Conservation (phyloP, 2,888 invertebrate genomes). For the Falcaria lacertinaria region DNA sequence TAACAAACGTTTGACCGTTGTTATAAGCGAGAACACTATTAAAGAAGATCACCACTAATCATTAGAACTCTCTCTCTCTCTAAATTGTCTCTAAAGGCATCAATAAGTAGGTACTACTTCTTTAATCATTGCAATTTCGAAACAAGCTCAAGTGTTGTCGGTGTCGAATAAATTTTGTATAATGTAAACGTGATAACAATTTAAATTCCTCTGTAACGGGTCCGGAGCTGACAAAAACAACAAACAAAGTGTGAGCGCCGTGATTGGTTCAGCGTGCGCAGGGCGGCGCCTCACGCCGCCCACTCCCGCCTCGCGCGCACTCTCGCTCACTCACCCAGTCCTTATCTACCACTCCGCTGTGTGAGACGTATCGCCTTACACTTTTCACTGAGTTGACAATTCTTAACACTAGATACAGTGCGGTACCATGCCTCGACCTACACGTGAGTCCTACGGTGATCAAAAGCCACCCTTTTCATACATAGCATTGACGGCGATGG, state of each 20-base stretch:
- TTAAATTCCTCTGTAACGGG: conserved; percentile 79
- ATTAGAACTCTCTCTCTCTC: conserved; percentile 31
- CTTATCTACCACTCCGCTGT: conserved; percentile 63
- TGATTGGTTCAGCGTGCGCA: conserved; percentile 48
- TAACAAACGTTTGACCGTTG: too few relatives aligned
- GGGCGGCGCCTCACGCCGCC: conserved; percentile 47
- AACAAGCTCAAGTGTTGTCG: conserved; percentile 77
- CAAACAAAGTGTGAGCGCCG: conserved; percentile 62
- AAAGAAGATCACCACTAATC: conserved; percentile 1
- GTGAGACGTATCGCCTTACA: conserved; percentile 66
- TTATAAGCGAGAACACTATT: not conserved
- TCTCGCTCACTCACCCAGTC: conserved; percentile 77
- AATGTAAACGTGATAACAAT: conserved; percentile 80
- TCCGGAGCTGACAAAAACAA: conserved; percentile 77
- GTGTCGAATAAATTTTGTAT: conserved; percentile 79
- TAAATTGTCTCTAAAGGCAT: conserved; percentile 49
- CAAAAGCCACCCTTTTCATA: conserved; percentile 99
- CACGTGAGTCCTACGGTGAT: conserved; percentile 97
- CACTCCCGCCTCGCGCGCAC: conserved; percentile 60
- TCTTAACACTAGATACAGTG: conserved; percentile 31
- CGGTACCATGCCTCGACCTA: conserved; percentile 99
- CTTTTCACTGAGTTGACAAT: conserved; percentile 37
- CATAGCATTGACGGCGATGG: conserved; percentile 99
- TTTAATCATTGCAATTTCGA: conserved; percentile 80
- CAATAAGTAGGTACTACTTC: conserved; percentile 65